phyloP scores from a whole-genome alignment of 2,797 vertebrate species.

The Pseudochirops corinnae region DNA sequence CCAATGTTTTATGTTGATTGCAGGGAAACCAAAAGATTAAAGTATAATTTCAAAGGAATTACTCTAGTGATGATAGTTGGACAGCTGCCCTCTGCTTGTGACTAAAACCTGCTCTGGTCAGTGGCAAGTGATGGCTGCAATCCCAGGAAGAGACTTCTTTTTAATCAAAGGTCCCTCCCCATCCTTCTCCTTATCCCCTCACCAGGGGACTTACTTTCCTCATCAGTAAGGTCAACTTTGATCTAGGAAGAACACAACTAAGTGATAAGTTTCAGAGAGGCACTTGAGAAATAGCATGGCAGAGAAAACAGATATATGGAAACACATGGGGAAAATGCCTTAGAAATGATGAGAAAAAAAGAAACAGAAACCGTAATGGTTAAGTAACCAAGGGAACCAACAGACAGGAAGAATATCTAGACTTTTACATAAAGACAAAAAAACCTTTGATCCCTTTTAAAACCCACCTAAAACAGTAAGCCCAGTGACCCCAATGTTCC shows the following conservation, averaged over 20 bases:
- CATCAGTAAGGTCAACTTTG: neutral
- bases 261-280: neutral
- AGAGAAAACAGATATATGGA: neutral
- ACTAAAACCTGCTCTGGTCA: neutral
- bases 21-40: neutral
- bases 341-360: neutral
- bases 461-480: constrained; percentile 96
- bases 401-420: neutral
- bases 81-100: neutral
- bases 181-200: neutral
- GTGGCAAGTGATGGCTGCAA: neutral
- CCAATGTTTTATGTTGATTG: neutral
- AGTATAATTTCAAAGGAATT: neutral
- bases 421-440: neutral
- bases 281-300: neutral
- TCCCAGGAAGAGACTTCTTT: neutral
- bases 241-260: neutral
- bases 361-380: neutral
- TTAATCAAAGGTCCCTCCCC: neutral
- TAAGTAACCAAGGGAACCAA: neutral
- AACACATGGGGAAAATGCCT: neutral
- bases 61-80: neutral
- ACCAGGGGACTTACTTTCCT: neutral
- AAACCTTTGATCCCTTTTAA: neutral
- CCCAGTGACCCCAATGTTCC: constrained; percentile 97